Base-by-base conservation (phyloP, 2,888 invertebrate genomes). In the Autographa pulchrina region DNA sequence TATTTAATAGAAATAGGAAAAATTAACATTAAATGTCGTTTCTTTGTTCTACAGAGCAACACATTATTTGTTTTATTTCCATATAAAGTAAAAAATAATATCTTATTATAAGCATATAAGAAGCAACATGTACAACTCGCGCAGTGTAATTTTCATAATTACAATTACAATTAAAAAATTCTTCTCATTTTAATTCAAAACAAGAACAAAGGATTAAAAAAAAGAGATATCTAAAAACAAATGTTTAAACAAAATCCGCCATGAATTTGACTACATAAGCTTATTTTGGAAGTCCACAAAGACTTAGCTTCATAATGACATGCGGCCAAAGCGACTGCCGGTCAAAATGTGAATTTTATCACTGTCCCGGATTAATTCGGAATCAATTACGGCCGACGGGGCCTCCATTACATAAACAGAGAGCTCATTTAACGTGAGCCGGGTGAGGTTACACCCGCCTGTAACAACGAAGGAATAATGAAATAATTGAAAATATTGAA, bases 371-470 rank as follows among this genome's bases (percentile, higher is more conserved):
- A 88, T 90, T 89, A 89, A 90, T 89, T 87, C 84, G 67, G 86
- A 90, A 90, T 90, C 89, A 90, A 91, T 91, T 90, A 89, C 86
- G 80, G 77, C 67, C 79, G 80, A 81, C 82, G 81, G 80, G 79
- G 82, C 83, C 77, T 82, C 87, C 86, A 87, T 90, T 89, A 89
- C 85, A 85, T 85, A 88, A 89, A 89, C 90, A 88, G 86, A 84
- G 87, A 88, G 86, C 87, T 88, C 85, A 86, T 89, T 88, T 89
- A 86, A 85, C 81, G 79, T 82, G 81, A 79, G 80, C 66, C 61
- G 73, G 62, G 41, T 32, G 38, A 9, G 35, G 0, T 60, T 66
- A 82, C 72, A 79, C 77, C 43, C 75, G 35, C 16, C 18, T 62
- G 77, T 78, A 78, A 71, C 59, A 25, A 8, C 60, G 60, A 35